phyloP scores from a whole-genome alignment of 1,140 invertebrate genomes.

The Oryctes rhinoceros region DNA sequence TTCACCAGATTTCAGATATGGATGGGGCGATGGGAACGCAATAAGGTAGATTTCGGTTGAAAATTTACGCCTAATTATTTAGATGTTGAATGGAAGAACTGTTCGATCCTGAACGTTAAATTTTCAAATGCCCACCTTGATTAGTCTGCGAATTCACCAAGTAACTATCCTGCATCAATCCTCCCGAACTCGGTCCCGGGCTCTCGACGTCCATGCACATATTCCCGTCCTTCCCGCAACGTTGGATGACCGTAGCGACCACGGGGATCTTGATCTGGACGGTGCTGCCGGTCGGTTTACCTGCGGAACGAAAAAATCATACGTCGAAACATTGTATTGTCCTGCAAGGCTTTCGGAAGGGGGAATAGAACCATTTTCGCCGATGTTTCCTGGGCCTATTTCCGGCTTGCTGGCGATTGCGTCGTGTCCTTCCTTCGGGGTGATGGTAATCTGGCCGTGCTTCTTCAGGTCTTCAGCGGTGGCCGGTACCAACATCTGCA shows the following conservation, averaged over 20 bases:
- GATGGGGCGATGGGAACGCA: too few species aligned
- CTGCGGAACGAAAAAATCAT: not conserved
- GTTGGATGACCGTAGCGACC: slow-evolving; percentile 58
- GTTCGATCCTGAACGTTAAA: too few species aligned
- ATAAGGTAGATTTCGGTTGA: too few species aligned
- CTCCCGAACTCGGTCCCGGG: slow-evolving; percentile 49
- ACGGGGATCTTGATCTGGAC: slow-evolving; percentile 59
- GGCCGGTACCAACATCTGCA: slow-evolving; percentile 57
- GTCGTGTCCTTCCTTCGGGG: slow-evolving; percentile 37
- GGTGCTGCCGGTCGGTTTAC: slow-evolving; percentile 49
- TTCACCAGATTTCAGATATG: too few species aligned
- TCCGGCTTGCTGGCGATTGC: slow-evolving; percentile 14
- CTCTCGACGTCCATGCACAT: slow-evolving; percentile 53
- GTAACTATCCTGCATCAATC: slow-evolving; percentile 33
- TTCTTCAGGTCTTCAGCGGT: slow-evolving; percentile 58
- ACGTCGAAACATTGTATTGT: not conserved
- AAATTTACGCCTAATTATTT: too few species aligned
- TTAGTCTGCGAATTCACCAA: not conserved
- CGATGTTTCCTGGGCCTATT: not conserved
- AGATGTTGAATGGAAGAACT: too few species aligned
- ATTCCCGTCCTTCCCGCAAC: slow-evolving; percentile 46
- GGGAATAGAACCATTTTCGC: slow-evolving; percentile 23
- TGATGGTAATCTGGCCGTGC: slow-evolving; percentile 56
- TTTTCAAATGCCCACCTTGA: too few species aligned
- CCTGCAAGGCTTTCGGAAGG: not conserved